Conservation (phyloP, 1,140 invertebrate species). For the Metopolophium dirhodum region DNA sequence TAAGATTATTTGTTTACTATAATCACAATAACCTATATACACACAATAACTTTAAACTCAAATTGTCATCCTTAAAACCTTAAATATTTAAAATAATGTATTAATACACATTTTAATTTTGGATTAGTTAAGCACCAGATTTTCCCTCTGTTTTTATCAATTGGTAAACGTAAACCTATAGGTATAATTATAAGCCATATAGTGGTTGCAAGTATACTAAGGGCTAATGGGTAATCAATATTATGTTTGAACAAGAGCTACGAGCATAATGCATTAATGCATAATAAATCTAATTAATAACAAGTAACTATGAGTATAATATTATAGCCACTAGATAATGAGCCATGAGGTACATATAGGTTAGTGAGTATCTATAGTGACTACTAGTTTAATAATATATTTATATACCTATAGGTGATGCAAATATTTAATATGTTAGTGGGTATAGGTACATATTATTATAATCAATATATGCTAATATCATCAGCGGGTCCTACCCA, state of each 20-base stretch:
- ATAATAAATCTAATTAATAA: neutral
- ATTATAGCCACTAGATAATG: neutral
- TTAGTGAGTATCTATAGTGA: neutral
- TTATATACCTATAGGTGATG: neutral
- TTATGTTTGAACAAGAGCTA: neutral
- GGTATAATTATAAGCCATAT: neutral
- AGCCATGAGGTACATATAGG: neutral
- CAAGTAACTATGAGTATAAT: neutral
- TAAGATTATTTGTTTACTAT: neutral
- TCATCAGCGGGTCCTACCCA: neutral
- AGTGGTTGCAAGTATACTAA: neutral
- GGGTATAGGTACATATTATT: neutral
- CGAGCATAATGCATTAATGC: too few relatives aligned
- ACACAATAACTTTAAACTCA: too few relatives aligned
- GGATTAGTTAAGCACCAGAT: neutral
- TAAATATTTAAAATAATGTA: too few relatives aligned
- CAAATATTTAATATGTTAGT: neutral
- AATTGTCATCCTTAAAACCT: too few relatives aligned
- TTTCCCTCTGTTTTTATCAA: neutral
- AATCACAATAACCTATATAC: neutral
- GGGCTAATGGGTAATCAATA: neutral
- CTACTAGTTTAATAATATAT: constrained; percentile 19
- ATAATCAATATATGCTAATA: constrained; percentile 13
- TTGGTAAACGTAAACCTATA: neutral
- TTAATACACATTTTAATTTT: neutral